Percentiles rank a stretch among this genome's conserved stretches.
Conservation (phyloP, 2,113 vertebrate genomes). For the Esox niger region DNA sequence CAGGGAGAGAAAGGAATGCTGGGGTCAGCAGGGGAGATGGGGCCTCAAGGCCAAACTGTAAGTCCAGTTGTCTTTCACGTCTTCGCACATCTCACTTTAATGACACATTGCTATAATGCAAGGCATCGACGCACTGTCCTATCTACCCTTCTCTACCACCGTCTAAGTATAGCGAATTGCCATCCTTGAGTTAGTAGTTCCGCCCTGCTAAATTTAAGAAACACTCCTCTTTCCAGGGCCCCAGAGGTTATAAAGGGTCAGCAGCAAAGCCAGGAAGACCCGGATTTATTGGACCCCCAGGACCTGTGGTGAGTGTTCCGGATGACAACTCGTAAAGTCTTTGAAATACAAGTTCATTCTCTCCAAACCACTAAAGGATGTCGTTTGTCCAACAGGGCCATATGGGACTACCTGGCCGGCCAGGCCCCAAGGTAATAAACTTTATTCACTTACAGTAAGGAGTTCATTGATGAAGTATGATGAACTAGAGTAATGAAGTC, state of each 20-base stretch:
- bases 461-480: conserved; percentile 14
- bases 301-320: conserved; percentile 65
- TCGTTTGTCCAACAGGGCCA: conserved; percentile 68
- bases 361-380: conserved; percentile 47
- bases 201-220: conserved; percentile 46
- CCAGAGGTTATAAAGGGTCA: conserved; percentile 70
- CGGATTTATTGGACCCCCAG: conserved; percentile 71
- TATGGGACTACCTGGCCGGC: conserved; percentile 63
- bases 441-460: conserved; percentile 18
- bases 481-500: too few relatives aligned
- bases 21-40: conserved; percentile 74
- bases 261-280: conserved; percentile 75
- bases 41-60: conserved; percentile 71
- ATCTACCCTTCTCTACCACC: conserved; percentile 13
- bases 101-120: too few relatives aligned
- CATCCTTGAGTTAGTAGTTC: conserved; percentile 44
- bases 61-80: conserved; percentile 62
- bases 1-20: conserved; percentile 75
- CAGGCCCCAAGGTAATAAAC: conserved; percentile 68
- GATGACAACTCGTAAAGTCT: conserved; percentile 36
- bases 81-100: too few relatives aligned
- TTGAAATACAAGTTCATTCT: conserved; percentile 48
- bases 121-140: background rate
- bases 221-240: conserved; percentile 62
- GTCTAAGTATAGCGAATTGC: conserved; percentile 45